Base-by-base conservation (phyloP, 2,888 invertebrate genomes). In the Drosophila seclusa region DNA sequence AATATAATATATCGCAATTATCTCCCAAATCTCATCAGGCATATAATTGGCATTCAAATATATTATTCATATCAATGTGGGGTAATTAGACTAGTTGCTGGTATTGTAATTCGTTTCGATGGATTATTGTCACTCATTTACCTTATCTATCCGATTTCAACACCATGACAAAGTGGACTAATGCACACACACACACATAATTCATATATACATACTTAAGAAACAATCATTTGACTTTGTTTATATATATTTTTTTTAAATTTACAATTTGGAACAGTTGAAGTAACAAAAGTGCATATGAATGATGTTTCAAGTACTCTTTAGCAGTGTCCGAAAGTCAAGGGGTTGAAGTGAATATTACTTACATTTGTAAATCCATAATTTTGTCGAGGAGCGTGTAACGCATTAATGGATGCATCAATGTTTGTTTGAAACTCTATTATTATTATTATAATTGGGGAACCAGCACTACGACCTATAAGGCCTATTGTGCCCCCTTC, bases 41-140 rank as follows among this genome's bases (percentile, higher is more conserved):
- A 79, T 76, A 82, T 88, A 91, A 91, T 90, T 91, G 91, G 82
- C 82, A 78, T 90, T 87, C 80, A 86, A 82, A 78, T 79, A 71
- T 66, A 64, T 72, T 72, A 78, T 75, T 69, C 75, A 74, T 76
- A 70, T 82, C 80, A 65, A 64, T 64, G 82, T 76, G 83, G 80
- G 80, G 83, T 89, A 84, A 91, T 87, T 81, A 81, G 80, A 86
- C 87, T 78, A 82, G 68, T 81, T 80, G 74, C 79, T 84, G 76
- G 77, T 87, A 85, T 86, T 82, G 68, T 81, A 84, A 91, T 91
- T 91, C 87, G 83, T 82, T 77, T 76, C 83, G 86, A 79, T 73
- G 75, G 86, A 87, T 90, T 90, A 90, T 84, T 84, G 68, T 64
- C 73, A 80, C 70, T 67, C 49, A 61, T 57, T 48, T 68, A 52